Percentiles rank a stretch among this genome's conserved stretches.
Conservation (phyloP, 2,797 vertebrate genomes). For the Poeciliopsis paucimaculata region DNA sequence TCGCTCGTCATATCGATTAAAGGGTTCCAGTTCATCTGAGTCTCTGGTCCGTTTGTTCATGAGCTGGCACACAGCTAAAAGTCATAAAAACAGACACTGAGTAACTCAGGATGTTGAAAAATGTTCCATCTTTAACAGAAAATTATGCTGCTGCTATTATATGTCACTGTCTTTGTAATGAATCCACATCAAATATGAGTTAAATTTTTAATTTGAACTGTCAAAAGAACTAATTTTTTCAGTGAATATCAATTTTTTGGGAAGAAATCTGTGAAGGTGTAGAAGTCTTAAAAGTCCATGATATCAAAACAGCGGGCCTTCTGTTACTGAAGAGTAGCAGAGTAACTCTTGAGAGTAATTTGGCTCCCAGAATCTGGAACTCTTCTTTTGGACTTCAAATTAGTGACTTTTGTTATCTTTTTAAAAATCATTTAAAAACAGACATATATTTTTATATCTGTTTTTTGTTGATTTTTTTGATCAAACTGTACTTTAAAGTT, state of each 20-base stretch:
- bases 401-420: no score
- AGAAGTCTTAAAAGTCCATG: not conserved
- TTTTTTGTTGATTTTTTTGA: not conserved
- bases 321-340: no score
- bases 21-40: conserved; percentile 51
- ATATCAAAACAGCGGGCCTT: no score
- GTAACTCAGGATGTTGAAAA: not conserved
- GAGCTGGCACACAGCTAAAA: conserved; percentile 67
- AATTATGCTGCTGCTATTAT: not conserved
- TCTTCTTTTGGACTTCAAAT: no score
- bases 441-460: not conserved
- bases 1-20: conserved; percentile 65
- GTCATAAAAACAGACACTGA: conserved; percentile 2
- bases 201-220: not conserved
- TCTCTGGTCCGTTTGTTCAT: conserved; percentile 55
- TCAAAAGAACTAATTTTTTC: not conserved
- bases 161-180: not conserved
- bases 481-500: not conserved
- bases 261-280: not conserved
- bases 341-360: no score
- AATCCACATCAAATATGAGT: not conserved
- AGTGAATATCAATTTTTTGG: not conserved
- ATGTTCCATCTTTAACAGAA: not conserved
- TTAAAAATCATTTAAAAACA: no score
- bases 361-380: no score